Conservation (phyloP, 2,113 vertebrate genomes). For the Argyrosomus japonicus region DNA sequence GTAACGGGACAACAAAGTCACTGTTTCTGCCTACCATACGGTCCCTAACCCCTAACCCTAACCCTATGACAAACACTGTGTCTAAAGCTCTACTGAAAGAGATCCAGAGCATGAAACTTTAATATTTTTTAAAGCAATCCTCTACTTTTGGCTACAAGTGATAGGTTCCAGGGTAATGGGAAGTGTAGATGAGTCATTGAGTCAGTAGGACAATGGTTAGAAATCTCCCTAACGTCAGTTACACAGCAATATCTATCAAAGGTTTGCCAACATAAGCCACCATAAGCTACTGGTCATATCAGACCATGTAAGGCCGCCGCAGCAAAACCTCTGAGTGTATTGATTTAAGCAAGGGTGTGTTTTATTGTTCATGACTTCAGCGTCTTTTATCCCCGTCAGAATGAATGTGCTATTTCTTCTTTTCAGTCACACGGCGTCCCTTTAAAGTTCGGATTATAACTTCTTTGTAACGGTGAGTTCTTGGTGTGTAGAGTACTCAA, state of each 20-base stretch:
- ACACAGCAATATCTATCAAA: too few relatives aligned
- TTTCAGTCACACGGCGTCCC: not conserved
- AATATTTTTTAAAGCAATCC: not conserved
- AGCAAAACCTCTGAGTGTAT: not conserved
- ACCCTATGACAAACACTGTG: too few relatives aligned
- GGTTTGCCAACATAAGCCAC: not conserved
- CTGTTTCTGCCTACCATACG: too few relatives aligned
- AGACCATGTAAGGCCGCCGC: not conserved
- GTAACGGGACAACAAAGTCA: too few relatives aligned
- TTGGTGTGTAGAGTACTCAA: not conserved
- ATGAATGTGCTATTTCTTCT: not conserved
- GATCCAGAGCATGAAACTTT: not conserved
- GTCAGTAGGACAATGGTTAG: not conserved
- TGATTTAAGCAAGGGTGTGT: not conserved
- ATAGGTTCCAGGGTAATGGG: not conserved
- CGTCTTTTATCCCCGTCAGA: not conserved
- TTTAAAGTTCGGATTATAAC: not conserved
- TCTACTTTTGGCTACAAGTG: too few relatives aligned
- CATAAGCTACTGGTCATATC: not conserved
- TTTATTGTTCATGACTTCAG: not conserved
- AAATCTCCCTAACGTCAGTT: too few relatives aligned
- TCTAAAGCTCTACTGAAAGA: too few relatives aligned
- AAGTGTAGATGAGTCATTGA: not conserved
- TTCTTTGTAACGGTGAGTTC: not conserved
- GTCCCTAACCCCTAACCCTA: too few relatives aligned